These are phyloP conservation scores for Bugula neritina DNA, from an alignment of 2,888 invertebrate species.

Conservation along the genomic window DNA sequence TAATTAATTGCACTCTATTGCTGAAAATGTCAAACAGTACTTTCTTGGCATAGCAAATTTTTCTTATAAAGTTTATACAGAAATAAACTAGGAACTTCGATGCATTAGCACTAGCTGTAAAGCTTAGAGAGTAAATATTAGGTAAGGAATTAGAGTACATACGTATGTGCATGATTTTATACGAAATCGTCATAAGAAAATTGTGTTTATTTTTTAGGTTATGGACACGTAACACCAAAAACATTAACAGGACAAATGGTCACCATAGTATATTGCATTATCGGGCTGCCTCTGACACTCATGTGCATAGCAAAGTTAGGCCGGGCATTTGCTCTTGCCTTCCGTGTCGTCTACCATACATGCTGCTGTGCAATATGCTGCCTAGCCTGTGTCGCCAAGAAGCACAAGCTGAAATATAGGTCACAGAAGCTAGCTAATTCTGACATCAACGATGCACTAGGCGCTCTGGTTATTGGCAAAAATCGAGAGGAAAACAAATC, in stretches of 20 bases:
- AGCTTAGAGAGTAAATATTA: too few species aligned
- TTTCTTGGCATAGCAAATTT: too few species aligned
- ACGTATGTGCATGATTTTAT: too few species aligned
- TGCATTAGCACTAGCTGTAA: too few species aligned
- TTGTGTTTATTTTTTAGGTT: too few species aligned
- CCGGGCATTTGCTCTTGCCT: not conserved
- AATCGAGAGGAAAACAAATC: not conserved
- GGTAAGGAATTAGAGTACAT: too few species aligned
- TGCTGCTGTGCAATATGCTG: conserved; percentile 27
- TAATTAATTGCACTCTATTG: too few species aligned
- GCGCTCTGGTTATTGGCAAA: conserved; percentile 4
- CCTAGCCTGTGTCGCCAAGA: not conserved
- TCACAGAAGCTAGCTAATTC: not conserved
- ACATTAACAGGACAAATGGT: conserved; percentile 18
- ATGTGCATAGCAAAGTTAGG: conserved; percentile 27
- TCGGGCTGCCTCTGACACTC: conserved; percentile 24
- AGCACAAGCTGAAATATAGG: not conserved
- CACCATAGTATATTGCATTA: conserved; percentile 15
- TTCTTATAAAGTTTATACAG: too few species aligned
- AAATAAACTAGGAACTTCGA: too few species aligned
- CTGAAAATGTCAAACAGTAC: too few species aligned
- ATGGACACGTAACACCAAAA: conserved; percentile 25
- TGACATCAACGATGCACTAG: conserved; percentile 14
- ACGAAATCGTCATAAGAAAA: too few species aligned
- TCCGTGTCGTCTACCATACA: conserved; percentile 26